Conservation (phyloP, 1,140 invertebrate species). For the Macrocentrus cingulum region DNA sequence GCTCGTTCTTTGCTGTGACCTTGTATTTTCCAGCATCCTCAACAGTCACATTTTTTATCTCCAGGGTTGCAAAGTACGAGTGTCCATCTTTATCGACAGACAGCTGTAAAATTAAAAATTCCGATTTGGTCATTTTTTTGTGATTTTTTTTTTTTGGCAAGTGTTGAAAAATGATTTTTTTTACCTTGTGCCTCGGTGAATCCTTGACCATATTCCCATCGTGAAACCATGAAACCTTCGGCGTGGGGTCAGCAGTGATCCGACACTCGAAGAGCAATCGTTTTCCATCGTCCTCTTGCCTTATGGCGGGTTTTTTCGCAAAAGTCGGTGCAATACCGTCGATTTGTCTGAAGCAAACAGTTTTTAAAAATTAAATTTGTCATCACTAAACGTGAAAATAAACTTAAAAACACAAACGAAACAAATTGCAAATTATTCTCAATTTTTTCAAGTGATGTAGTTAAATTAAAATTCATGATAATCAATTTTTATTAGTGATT, state of each 20-base stretch:
- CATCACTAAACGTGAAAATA: too few relatives aligned
- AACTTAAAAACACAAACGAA: too few relatives aligned
- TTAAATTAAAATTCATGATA: too few relatives aligned
- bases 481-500: too few relatives aligned
- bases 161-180: too few relatives aligned
- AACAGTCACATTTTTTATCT: constrained; percentile 91
- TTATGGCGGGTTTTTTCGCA: constrained; percentile 93
- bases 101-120: constrained; percentile 75
- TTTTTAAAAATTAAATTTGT: neutral
- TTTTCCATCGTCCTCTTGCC: constrained; percentile 96
- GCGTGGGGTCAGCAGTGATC: constrained; percentile 91
- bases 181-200: constrained; percentile 82
- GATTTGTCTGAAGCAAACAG: constrained; percentile 75
- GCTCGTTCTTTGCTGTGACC: constrained; percentile 93
- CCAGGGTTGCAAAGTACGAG: constrained; percentile 88
- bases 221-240: constrained; percentile 89
- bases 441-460: too few relatives aligned
- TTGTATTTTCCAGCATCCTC: constrained; percentile 97
- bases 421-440: too few relatives aligned
- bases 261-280: constrained; percentile 93
- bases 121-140: too few relatives aligned
- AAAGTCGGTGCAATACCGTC: constrained; percentile 97
- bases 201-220: constrained; percentile 77
- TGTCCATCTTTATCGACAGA: constrained; percentile 87
- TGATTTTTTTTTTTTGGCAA: too few relatives aligned